Base-by-base conservation (phyloP, 35 echinoderm and acorn worm genomes). In the Ophiothrix spiculata region DNA sequence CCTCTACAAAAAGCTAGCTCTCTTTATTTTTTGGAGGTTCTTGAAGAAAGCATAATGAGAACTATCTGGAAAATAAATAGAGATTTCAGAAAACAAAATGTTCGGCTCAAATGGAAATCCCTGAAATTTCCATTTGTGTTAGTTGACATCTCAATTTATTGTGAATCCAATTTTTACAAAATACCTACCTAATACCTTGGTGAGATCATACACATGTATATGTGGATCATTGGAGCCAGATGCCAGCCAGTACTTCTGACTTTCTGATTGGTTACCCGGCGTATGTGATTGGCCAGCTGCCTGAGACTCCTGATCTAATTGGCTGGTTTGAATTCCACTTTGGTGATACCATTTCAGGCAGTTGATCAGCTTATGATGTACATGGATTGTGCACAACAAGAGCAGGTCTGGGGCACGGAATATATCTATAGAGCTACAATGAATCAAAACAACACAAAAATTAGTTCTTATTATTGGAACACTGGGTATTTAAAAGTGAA, bases 341-440 rank as follows among this genome's bases (percentile, higher is more conserved):
- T 56, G 33, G 17, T 91, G 95, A 79, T 88, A 98, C 95, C 95
- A 98, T 37, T 81, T n/a, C 19, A 98, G 88, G 49, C 96, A 99
- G 86, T 99, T 99, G 73, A 99, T 92, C 38, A 99, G 86, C 74
- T 99, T 99, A 77, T 94, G 82, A 64, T 99, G 96, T 35, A 92
- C 89, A 82, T 89, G 81, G 15, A 99, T 94, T 17, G 91, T 91
- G 39, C 96, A 99, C 1, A 99, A 74, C 34, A 89, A 29, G 16
- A 83, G 83, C 3, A 99, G 90, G 84, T 91, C 87, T 32, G 96
- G 23, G 23, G 96, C 32, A 85, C 85, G 2, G 40, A 92, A 89
- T n/a, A 99, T 37, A 79, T 99, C 96, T 60, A 99, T 91, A 16
- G 96, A 99, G 39, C 96, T 97, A 40, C 17, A 75, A 54, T 33